Evolutionary conservation across 2,797 vertebrate genomes (phyloP).

Genomic region (Eidolon dupreanum): DNA sequence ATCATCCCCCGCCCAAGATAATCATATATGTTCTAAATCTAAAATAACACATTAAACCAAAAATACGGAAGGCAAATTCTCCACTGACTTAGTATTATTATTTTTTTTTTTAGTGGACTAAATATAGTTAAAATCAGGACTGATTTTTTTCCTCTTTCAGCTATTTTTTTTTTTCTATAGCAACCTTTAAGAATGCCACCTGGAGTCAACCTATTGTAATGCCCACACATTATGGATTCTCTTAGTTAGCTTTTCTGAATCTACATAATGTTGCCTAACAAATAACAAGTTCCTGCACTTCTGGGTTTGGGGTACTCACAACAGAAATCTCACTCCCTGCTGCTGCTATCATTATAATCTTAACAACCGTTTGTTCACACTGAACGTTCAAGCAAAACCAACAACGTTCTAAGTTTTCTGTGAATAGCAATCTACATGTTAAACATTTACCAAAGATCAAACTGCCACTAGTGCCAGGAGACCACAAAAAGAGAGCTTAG

Average conservation of each 20-base stretch:
- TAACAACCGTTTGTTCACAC: neutral
- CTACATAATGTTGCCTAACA: conserved; percentile 71
- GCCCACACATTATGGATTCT: conserved; percentile 80
- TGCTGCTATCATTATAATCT: neutral
- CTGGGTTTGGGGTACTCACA: conserved; percentile 69
- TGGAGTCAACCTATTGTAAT: conserved; percentile 80
- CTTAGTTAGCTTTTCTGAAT: conserved; percentile 69
- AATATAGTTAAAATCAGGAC: conserved; percentile 58
- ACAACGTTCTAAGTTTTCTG: conserved; percentile 13
- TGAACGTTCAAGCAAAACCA: conserved; percentile 26
- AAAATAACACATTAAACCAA: conserved; percentile 60
- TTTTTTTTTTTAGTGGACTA: conserved; percentile 63
- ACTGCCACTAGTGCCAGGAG: neutral
- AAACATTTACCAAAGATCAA: conserved; percentile 24
- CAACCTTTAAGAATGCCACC: conserved; percentile 78
- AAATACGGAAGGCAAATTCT: conserved; percentile 66
- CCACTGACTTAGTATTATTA: conserved; percentile 60
- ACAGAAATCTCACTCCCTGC: conserved; percentile 61
- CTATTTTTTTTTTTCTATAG: conserved; percentile 76
- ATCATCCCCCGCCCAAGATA: conserved; percentile 28
- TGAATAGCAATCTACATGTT: neutral
- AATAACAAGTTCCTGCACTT: conserved; percentile 66
- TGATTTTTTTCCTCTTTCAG: conserved; percentile 66
- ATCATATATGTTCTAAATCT: conserved; percentile 74
- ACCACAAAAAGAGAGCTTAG: neutral